Conservation (phyloP, 2,888 invertebrate species). For the Lasioglossum vierecki region DNA sequence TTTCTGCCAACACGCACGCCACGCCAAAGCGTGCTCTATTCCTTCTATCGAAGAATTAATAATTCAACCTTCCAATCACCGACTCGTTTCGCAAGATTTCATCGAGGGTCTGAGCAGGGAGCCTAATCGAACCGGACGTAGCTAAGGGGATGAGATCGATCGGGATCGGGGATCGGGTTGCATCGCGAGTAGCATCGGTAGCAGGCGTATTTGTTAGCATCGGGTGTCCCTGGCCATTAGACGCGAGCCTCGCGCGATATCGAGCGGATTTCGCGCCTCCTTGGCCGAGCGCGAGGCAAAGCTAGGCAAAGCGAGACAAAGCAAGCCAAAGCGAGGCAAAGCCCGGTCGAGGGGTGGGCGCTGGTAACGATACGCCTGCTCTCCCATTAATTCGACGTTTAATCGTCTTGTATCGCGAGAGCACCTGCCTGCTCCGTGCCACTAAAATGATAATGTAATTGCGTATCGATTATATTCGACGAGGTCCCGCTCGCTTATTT, state of each 20-base stretch:
- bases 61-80: not conserved
- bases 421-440: slow-evolving; percentile 26
- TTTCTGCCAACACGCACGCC: no score
- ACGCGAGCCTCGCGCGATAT: slow-evolving; percentile 9
- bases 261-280: slow-evolving; percentile 34
- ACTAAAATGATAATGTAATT: slow-evolving; percentile 55
- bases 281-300: not conserved
- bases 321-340: not conserved
- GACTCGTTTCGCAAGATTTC: not conserved
- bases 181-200: not conserved
- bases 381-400: slow-evolving; percentile 41
- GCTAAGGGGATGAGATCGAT: not conserved
- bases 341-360: not conserved
- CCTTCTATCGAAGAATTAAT: not conserved
- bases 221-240: not conserved
- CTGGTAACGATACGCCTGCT: slow-evolving; percentile 25
- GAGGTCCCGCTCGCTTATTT: not conserved
- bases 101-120: not conserved
- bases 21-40: no score
- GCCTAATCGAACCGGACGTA: not conserved
- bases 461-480: slow-evolving; percentile 46
- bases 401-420: slow-evolving; percentile 50
- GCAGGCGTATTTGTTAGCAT: not conserved
- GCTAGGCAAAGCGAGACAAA: not conserved
- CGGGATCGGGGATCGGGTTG: not conserved